A percentile compares a stretch with the other conserved stretches of the same genome.
Evolutionary conservation across 1,140 invertebrate genomes (phyloP).

Genomic region (Trichomalopsis sarcophagae): DNA sequence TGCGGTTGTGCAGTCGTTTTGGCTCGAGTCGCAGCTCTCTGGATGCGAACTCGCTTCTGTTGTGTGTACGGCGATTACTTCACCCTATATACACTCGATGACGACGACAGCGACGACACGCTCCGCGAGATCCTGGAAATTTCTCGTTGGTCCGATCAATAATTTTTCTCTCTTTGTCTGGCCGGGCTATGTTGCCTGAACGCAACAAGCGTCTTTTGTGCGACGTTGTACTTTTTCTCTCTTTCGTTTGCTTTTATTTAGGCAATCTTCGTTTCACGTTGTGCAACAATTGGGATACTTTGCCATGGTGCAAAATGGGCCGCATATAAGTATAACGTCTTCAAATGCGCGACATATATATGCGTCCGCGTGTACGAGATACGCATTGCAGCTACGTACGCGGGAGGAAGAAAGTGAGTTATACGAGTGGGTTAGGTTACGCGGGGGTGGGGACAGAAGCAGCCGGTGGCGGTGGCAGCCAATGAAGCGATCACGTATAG

Average conservation of each 20-base stretch:
- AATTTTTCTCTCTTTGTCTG: slow-evolving; percentile 9
- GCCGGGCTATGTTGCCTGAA: background rate
- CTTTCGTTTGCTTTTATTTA: too few relatives aligned
- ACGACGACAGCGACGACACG: background rate
- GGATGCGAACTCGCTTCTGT: too few relatives aligned
- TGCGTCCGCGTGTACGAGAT: slow-evolving; percentile 50
- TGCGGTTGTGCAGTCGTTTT: slow-evolving; percentile 61
- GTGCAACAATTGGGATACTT: too few relatives aligned
- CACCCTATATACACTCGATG: too few relatives aligned
- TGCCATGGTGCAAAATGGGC: too few relatives aligned
- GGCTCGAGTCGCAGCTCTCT: slow-evolving; percentile 66
- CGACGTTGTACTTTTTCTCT: too few relatives aligned
- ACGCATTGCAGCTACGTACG: background rate
- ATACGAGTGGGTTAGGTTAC: slow-evolving; percentile 53
- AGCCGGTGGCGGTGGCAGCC: slow-evolving; percentile 32
- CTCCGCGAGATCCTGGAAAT: background rate
- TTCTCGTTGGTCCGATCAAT: slow-evolving; percentile 17
- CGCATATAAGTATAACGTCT: background rate
- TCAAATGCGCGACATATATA: slow-evolving; percentile 22
- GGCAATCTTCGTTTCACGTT: too few relatives aligned
- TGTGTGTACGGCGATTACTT: too few relatives aligned
- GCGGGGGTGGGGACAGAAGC: slow-evolving; percentile 27
- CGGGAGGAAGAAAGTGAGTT: background rate
- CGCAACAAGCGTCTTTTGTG: too few relatives aligned
- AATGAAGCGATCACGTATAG: slow-evolving; percentile 60